Evolutionary conservation across 2,113 vertebrate species (phyloP), one percentile per base, ranked within the genome.

Genomic region (Setophaga kirtlandii): DNA sequence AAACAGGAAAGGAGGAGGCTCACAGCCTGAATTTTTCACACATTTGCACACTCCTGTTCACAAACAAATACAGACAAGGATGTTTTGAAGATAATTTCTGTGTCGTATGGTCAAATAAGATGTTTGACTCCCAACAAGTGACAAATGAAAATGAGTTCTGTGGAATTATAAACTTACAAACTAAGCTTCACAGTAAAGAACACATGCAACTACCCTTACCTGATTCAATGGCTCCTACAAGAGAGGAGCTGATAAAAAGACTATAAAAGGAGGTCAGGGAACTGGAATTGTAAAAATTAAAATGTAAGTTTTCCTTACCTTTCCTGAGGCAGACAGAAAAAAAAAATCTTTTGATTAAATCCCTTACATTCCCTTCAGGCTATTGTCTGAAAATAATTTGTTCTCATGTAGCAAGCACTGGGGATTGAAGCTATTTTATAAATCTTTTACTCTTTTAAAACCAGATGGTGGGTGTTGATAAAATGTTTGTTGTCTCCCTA

Each of bases 361-460:
- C 47, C 83, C 46, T 30, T 17, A 31, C 55, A 60, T 87, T 83
- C 35, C 50, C 60, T 87, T 69, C 59, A 73, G 59, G 68, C 67
- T 93, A 12, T 67, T 87, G 64, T 93, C 55, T 82, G 87, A 71
- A 84, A 94, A 91, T 55, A 89, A 86, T 95, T 96, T 93, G 35
- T 86, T 95, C 52, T 81, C 25, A 37, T 24, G 20, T 64, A 86
- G 63, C 30, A 87, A 92, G n/a, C 63, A 47, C 13, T 75, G 68
- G 52, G 25, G 37, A 86, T 68, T 73, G 41, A 88, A 73, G 24
- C 37, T 89, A 22, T 27, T 90, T 91, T 81, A 75, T 94, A 90
- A 90, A 87, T 95, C 24, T 81, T 78, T 59, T 86, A 24, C 63
- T 93, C 44, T 88, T 86, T 87, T 82, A 74, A 87, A 87, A 67